Conservation (phyloP, 1,140 invertebrate species). For the Eurosta solidaginis region DNA sequence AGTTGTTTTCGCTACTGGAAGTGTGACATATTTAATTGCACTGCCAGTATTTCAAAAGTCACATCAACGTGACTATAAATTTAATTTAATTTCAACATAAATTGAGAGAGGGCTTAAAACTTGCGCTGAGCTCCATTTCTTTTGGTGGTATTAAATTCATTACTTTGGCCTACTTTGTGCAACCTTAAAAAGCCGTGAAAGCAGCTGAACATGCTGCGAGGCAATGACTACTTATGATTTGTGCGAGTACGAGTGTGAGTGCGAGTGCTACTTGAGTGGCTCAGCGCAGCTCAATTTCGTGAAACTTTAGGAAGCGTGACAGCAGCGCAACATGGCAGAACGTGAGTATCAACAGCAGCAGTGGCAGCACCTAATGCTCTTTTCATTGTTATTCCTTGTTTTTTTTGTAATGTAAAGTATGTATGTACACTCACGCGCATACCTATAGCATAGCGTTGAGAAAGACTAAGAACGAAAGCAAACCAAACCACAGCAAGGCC, state of each 20-base stretch:
- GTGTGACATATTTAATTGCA: constrained; percentile 10
- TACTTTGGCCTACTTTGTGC: background rate
- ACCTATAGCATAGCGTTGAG: too few species aligned
- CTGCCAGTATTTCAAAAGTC: background rate
- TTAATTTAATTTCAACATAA: constrained; percentile 1
- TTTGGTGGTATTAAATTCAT: background rate
- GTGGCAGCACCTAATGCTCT: too few species aligned
- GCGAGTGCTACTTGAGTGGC: background rate
- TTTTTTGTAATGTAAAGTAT: background rate
- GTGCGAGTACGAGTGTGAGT: background rate
- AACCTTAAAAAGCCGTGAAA: background rate
- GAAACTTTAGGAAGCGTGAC: background rate
- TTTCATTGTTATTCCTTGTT: background rate
- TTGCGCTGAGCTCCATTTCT: background rate
- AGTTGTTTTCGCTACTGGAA: too few species aligned
- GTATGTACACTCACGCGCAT: too few species aligned
- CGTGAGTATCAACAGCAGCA: background rate
- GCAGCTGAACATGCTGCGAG: too few species aligned
- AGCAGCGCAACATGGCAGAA: background rate
- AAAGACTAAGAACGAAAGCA: too few species aligned
- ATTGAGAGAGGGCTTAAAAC: background rate
- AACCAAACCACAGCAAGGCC: too few species aligned
- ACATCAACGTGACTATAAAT: background rate
- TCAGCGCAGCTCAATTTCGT: background rate
- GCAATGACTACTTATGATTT: too few species aligned